These are phyloP conservation scores for Linnaemya vulpina DNA, from an alignment of 2,888 invertebrate species.

Conservation along the genomic window DNA sequence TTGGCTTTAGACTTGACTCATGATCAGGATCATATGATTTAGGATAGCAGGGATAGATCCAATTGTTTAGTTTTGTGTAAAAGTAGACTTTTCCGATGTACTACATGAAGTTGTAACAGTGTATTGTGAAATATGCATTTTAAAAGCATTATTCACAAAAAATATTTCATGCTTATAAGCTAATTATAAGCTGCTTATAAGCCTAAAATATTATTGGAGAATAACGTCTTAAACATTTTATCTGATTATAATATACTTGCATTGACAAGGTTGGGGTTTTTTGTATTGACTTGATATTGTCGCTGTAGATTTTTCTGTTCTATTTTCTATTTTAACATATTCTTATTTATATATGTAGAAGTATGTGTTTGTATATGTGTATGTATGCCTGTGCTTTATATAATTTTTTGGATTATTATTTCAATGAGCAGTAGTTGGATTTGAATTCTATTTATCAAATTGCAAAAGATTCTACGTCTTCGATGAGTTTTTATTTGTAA, in stretches of 20 bases:
- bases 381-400: too few relatives aligned
- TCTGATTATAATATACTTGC: slow-evolving; percentile 16
- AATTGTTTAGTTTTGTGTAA: background rate
- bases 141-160: too few relatives aligned
- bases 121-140: background rate
- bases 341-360: background rate
- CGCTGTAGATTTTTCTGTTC: slow-evolving; percentile 1
- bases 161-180: too few relatives aligned
- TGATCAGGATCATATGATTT: too few relatives aligned
- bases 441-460: slow-evolving; percentile 25
- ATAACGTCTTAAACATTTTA: too few relatives aligned
- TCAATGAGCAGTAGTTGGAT: background rate
- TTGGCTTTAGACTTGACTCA: too few relatives aligned
- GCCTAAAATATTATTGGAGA: too few relatives aligned
- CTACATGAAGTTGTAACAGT: background rate
- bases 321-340: slow-evolving; percentile 7
- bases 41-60: too few relatives aligned
- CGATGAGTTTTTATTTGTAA: slow-evolving; percentile 59
- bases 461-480: slow-evolving; percentile 61
- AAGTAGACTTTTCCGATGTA: background rate
- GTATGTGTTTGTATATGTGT: too few relatives aligned
- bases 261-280: background rate
- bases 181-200: too few relatives aligned
- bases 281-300: slow-evolving; percentile 54
- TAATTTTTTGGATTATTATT: slow-evolving; percentile 6